phyloP scores from a whole-genome alignment of 64 coral and sea anemone genomes.

The Dendronephthya gigantea region DNA sequence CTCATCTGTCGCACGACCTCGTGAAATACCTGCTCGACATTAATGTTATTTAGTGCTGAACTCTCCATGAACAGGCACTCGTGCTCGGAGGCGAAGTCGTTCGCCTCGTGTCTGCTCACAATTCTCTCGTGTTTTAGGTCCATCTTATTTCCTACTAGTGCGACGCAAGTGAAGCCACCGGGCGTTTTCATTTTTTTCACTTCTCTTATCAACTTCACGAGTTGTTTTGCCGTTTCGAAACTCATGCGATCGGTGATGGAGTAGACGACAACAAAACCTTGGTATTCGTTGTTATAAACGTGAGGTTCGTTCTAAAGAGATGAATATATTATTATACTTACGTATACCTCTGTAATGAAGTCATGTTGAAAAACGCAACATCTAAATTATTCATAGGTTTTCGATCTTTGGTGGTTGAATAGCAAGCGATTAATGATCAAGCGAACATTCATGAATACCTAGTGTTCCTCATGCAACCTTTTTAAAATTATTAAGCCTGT shows the following conservation, averaged over 20 bases:
- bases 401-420: too few relatives aligned
- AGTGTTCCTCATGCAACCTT: too few relatives aligned
- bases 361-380: too few relatives aligned
- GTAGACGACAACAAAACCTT: constrained; percentile 77
- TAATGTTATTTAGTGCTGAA: constrained; percentile 63
- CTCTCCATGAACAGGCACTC: constrained; percentile 72
- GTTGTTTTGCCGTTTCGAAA: constrained; percentile 69
- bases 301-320: constrained; percentile 47
- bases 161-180: constrained; percentile 41
- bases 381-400: too few relatives aligned
- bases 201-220: constrained; percentile 77
- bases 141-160: constrained; percentile 69
- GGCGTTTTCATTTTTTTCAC: constrained; percentile 55
- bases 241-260: constrained; percentile 57
- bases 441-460: too few relatives aligned
- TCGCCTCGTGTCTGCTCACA: constrained; percentile 45
- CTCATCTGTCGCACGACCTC: constrained; percentile 54
- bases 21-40: constrained; percentile 66
- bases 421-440: too few relatives aligned
- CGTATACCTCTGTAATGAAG: too few relatives aligned
- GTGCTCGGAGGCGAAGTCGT: constrained; percentile 60
- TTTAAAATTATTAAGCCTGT: too few relatives aligned
- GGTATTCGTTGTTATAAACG: constrained; percentile 66
- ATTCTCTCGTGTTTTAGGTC: constrained; percentile 62
- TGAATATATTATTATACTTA: too few relatives aligned